phyloP scores from a whole-genome alignment of 2,888 invertebrate genomes.

The Clostera curtula region DNA sequence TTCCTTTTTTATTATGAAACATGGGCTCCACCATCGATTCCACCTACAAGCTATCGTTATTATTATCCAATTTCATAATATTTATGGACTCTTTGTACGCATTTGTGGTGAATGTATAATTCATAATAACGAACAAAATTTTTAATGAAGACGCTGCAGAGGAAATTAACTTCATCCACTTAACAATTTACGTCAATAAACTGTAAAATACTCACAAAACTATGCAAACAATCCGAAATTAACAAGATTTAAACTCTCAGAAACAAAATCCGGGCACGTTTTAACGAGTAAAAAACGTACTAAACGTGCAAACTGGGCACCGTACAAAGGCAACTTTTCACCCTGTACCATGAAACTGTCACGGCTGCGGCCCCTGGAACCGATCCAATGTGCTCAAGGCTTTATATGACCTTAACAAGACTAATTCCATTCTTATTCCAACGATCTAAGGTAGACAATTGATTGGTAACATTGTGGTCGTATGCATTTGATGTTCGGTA shows the following conservation, averaged over 20 bases:
- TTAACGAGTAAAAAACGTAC: constrained; percentile 22
- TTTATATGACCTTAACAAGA: constrained; percentile 10
- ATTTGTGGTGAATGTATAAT: too few species aligned
- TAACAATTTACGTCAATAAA: constrained; percentile 8
- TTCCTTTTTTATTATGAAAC: too few species aligned
- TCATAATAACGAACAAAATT: too few species aligned
- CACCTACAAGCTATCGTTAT: too few species aligned
- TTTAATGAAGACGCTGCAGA: too few species aligned
- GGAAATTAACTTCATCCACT: too few species aligned
- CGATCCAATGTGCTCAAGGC: constrained; percentile 17
- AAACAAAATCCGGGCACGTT: constrained; percentile 18
- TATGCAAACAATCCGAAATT: constrained; percentile 19
- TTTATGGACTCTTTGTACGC: too few species aligned
- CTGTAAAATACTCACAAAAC: constrained; percentile 9
- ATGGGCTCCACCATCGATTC: too few species aligned
- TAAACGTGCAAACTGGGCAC: constrained; percentile 25
- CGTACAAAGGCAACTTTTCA: constrained; percentile 40
- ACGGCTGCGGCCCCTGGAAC: constrained; percentile 29
- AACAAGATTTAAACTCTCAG: constrained; percentile 24
- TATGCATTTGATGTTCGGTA: constrained; percentile 12
- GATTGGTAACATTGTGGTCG: not conserved
- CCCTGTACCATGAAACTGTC: constrained; percentile 38
- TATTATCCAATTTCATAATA: too few species aligned
- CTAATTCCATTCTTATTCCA: constrained; percentile 13
- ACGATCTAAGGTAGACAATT: constrained; percentile 10